A percentile compares a stretch with the other conserved stretches of the same genome.
Conservation (phyloP, 35 echinoderm and acorn worm genomes). For the Ptychodera flava region DNA sequence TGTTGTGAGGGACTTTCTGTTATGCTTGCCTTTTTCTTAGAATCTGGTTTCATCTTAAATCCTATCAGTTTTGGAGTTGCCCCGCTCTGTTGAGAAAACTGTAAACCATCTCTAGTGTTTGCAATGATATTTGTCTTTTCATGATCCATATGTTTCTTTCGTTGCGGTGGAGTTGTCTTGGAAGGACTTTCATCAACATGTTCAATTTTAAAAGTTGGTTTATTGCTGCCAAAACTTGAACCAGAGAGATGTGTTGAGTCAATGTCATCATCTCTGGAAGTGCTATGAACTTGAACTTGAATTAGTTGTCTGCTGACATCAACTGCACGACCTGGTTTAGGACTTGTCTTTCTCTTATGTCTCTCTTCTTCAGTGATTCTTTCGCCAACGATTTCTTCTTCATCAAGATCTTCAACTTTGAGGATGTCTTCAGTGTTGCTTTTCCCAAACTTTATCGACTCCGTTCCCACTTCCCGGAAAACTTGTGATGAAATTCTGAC, state of each 20-base stretch:
- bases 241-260: too few species aligned
- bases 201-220: background rate
- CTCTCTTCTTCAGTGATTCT: background rate
- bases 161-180: background rate
- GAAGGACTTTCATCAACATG: background rate
- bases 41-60: conserved; percentile 27
- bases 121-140: background rate
- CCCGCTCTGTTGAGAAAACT: background rate
- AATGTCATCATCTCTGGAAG: too few species aligned
- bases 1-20: background rate
- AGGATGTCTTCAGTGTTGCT: background rate
- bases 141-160: background rate
- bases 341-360: background rate
- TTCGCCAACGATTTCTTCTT: background rate
- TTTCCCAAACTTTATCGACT: background rate
- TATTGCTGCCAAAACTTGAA: too few species aligned
- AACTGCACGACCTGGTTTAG: background rate
- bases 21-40: background rate
- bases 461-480: background rate
- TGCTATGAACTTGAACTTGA: background rate
- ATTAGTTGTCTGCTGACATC: background rate
- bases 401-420: background rate
- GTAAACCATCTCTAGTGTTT: background rate
- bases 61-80: conserved; percentile 13
- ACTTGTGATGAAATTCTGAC: background rate